phyloP scores from a whole-genome alignment of 2,888 invertebrate species.

The Petrolisthes manimaculis region DNA sequence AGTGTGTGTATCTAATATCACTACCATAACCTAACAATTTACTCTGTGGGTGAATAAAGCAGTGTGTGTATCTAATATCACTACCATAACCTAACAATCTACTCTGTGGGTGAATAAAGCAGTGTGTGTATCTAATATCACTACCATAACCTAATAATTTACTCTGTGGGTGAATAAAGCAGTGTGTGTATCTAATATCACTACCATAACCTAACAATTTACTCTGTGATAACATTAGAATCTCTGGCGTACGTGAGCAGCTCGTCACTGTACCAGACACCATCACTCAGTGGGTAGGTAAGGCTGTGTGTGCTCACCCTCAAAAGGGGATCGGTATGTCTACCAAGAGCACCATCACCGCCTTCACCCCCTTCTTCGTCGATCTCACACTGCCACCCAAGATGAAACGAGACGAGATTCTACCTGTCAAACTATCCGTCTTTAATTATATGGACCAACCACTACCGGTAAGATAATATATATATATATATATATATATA shows the following conservation, averaged over 20 bases:
- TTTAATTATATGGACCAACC: slow-evolving; percentile 62
- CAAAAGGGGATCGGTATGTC: slow-evolving; percentile 73
- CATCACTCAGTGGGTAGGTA: slow-evolving; percentile 77
- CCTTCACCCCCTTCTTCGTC: slow-evolving; percentile 75
- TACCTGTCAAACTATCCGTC: slow-evolving; percentile 64
- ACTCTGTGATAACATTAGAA: slow-evolving; percentile 30
- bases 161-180: no score
- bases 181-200: no score
- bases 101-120: no score
- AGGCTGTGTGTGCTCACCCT: slow-evolving; percentile 73
- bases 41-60: no score
- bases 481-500: no score
- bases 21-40: no score
- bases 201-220: no score
- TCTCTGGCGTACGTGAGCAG: slow-evolving; percentile 34
- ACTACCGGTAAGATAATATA: slow-evolving; percentile 57
- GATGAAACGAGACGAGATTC: slow-evolving; percentile 65
- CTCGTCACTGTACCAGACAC: slow-evolving; percentile 74
- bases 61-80: no score
- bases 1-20: no score
- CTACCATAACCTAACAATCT: no score
- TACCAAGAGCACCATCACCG: slow-evolving; percentile 71
- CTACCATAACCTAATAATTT: no score
- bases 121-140: no score
- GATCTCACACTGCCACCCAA: slow-evolving; percentile 65